Evolutionary conservation across 2,113 vertebrate genomes (phyloP).

Genomic region (Castor canadensis): DNA sequence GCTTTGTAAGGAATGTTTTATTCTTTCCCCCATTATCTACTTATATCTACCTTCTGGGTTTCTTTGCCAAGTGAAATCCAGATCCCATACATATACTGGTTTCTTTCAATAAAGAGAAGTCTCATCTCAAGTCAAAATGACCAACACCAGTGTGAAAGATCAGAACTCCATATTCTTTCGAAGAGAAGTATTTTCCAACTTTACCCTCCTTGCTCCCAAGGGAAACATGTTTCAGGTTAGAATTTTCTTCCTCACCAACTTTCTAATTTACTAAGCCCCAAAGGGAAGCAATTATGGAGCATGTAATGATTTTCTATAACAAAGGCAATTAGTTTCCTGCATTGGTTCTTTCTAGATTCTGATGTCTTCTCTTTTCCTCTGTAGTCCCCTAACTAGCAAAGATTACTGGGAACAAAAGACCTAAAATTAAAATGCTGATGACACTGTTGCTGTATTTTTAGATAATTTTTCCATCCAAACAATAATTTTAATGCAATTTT

Average conservation of each 20-base stretch:
- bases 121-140: background rate
- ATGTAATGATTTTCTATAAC: background rate
- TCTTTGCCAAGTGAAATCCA: background rate
- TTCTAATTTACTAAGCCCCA: background rate
- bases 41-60: background rate
- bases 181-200: constrained; percentile 37
- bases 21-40: background rate
- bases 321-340: background rate
- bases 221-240: background rate
- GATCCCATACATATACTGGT: background rate
- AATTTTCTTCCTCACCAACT: background rate
- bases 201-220: background rate
- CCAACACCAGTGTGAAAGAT: background rate
- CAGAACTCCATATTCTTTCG: background rate
- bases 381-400: background rate
- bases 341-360: background rate
- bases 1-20: background rate
- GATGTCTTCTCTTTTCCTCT: background rate
- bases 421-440: background rate
- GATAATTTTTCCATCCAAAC: background rate
- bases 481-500: background rate
- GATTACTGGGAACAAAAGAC: background rate
- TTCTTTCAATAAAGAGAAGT: background rate
- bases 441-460: background rate
- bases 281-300: background rate